Evolutionary conservation across 2,888 invertebrate genomes (phyloP), one percentile per base, ranked within the genome.

Genomic region (Lithophane ornitopus): DNA sequence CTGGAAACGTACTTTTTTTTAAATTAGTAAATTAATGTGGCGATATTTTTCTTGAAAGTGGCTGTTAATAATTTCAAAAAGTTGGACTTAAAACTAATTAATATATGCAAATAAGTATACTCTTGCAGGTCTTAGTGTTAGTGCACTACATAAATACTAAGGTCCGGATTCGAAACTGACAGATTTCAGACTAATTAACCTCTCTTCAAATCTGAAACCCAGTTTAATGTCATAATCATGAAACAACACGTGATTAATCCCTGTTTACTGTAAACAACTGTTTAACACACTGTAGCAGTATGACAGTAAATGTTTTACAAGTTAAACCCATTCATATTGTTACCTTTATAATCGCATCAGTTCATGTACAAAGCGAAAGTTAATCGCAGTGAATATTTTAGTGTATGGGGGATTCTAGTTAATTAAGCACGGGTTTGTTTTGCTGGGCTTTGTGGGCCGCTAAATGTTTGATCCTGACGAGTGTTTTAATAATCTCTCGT

Each of bases 371-470:
- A 46, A 74, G n/a, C 58, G 70, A 67, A 74, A 63, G 62, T 56
- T 80, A 68, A 80, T 80, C 59, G 58, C 28, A n/a, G 39, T 74
- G 67, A 80, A 80, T 84, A 80, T 84, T 81, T 80, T 44, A 70
- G 41, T 58, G 54, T 80, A 49, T 80, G 52, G 46, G 22, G 34
- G 70, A 59, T 74, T 67, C 41, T 39, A 61, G 49, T 68, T 82
- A 70, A 81, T 82, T 85, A 70, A 65, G 12, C 59, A 52, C 3
- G 52, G 79, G 61, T 77, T 73, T 69, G 69, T 58, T 67, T 28
- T 19, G 67, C 8, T 11, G 0, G 54, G 62, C 39, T 76, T 63
- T 68, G 56, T 72, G 34, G 59, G 34, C 61, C 26, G 28, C 11
- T 70, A 28, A 77, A 49, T 66, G 61, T 74, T 76, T 76, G 26